Conservation (phyloP, 2,113 vertebrate genomes). For the Carollia perspicillata region DNA sequence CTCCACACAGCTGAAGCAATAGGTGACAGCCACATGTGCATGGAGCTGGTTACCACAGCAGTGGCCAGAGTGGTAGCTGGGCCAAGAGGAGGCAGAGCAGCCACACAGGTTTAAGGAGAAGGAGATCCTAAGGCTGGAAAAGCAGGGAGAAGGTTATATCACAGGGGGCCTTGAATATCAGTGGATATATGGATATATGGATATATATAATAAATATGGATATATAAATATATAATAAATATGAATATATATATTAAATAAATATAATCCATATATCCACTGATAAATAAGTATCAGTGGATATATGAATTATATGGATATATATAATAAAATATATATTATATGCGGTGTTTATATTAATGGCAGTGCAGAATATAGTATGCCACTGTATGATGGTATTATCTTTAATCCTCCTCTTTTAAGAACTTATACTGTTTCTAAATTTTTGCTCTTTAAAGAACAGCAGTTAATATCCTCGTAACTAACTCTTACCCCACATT, state of each 20-base stretch:
- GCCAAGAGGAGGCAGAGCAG: not conserved
- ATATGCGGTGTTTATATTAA: not conserved
- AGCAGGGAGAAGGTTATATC: rapidly evolving
- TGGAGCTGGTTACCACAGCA: not conserved
- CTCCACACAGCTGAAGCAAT: not conserved
- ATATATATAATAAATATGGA: too few species aligned
- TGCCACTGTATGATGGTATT: not conserved
- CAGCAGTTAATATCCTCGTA: not conserved
- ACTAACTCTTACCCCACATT: not conserved
- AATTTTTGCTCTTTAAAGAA: conserved; percentile 4
- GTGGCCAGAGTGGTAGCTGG: not conserved
- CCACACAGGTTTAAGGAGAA: not conserved
- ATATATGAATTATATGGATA: too few species aligned
- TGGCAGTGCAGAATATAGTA: not conserved
- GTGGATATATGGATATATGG: too few species aligned
- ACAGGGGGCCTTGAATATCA: not conserved
- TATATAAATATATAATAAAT: too few species aligned
- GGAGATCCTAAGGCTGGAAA: not conserved
- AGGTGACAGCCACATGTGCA: rapidly evolving
- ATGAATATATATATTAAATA: too few species aligned
- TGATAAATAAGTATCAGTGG: too few species aligned
- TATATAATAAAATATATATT: too few species aligned
- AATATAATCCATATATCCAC: too few species aligned
- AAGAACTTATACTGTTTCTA: not conserved
- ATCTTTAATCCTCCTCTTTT: not conserved